Evolutionary conservation across 2,113 vertebrate genomes (phyloP).

Genomic region (Scomber japonicus): DNA sequence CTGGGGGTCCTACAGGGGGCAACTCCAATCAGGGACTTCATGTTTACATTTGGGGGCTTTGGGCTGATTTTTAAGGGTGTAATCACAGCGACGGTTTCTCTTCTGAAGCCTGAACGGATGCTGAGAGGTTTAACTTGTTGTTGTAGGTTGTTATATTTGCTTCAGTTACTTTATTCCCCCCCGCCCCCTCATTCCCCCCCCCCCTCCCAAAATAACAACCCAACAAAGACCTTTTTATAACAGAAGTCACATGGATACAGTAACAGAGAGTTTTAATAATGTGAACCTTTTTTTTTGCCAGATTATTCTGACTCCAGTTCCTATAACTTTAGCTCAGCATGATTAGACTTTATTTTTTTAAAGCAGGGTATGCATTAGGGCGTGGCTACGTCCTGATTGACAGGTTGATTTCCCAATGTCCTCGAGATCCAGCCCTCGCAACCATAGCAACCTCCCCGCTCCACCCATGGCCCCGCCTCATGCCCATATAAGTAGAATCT

Average conservation of each 20-base stretch:
- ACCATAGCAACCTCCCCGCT: no score
- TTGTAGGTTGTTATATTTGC: background rate
- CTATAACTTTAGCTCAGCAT: background rate
- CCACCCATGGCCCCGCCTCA: no score
- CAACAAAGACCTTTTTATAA: background rate
- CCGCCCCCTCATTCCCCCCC: no score
- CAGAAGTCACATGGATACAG: background rate
- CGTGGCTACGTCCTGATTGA: no score
- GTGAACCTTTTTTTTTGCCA: background rate
- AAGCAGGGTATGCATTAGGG: no score
- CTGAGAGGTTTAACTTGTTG: no score
- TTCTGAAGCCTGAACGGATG: background rate
- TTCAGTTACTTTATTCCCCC: background rate
- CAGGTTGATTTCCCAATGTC: no score
- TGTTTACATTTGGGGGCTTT: slow-evolving; percentile 33
- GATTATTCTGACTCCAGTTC: slow-evolving; percentile 7
- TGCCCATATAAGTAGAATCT: no score
- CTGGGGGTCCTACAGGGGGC: slow-evolving; percentile 25
- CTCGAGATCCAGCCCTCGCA: no score
- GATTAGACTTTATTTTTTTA: background rate
- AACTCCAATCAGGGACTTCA: background rate
- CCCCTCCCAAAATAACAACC: background rate
- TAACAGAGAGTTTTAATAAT: slow-evolving; percentile 7
- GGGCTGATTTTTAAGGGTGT: background rate
- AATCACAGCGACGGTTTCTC: background rate